Conservation (phyloP, 2,113 vertebrate species). For the Cochlearius cochlearius region DNA sequence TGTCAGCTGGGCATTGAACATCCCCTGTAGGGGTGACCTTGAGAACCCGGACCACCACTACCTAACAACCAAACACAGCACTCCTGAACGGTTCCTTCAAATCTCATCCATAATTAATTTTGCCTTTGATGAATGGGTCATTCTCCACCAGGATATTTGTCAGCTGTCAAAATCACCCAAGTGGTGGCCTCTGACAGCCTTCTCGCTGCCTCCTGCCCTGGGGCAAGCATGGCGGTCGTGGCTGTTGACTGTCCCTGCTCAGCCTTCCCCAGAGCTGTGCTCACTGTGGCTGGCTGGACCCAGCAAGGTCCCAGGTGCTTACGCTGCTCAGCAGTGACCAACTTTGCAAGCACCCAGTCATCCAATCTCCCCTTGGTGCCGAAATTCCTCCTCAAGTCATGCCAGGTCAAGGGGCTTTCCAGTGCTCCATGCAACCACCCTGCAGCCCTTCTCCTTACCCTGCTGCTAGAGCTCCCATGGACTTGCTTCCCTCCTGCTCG, state of each 20-base stretch:
- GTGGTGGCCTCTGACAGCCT: constrained; percentile 5
- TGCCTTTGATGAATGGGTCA: constrained; percentile 32
- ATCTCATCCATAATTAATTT: constrained; percentile 55
- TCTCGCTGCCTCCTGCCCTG: not conserved
- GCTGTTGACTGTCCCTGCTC: not conserved
- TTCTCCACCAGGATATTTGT: constrained; percentile 29
- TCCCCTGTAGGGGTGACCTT: constrained; percentile 16
- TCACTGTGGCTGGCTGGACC: not conserved
- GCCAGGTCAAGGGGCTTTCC: not conserved
- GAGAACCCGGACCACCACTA: not conserved
- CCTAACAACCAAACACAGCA: constrained; percentile 3
- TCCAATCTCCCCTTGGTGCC: not conserved
- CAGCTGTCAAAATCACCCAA: constrained; percentile 20
- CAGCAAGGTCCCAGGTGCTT: not conserved
- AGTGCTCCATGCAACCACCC: not conserved
- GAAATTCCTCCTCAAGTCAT: not conserved
- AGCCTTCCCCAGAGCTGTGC: not conserved
- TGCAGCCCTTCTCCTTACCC: not conserved
- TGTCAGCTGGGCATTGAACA: constrained; percentile 30
- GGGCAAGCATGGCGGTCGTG: not conserved
- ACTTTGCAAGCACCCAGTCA: not conserved
- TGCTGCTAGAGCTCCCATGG: not conserved
- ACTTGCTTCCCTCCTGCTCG: not conserved
- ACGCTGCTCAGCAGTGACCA: not conserved
- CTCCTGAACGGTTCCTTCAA: not conserved